Base-by-base conservation (phyloP, 2,888 invertebrate species). In the Drosophila yooni region DNA sequence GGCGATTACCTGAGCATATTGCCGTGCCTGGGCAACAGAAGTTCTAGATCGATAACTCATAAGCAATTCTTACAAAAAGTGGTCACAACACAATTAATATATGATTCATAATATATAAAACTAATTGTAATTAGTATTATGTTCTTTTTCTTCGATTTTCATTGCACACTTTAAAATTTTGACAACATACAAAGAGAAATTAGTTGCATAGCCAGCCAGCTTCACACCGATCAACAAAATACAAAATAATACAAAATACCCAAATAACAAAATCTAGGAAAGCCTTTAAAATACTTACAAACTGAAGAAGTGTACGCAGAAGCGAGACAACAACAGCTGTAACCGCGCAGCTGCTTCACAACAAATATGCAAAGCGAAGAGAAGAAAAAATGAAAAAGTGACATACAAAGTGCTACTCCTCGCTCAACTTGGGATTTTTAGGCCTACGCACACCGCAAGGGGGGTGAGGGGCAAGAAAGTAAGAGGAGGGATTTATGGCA, bases 291-390 rank as follows among this genome's bases (percentile, higher is more conserved):
- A 40, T 25, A 40, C 31, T 40, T 34, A 21, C 48, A 54, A 70
- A 69, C 40, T 60, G 63, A 72, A 79, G 62, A 62, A 68, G 72
- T 78, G 60, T 72, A 82, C 80, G 88, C 74, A 79, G 72, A 76
- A 84, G 82, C 75, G 85, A 85, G 84, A 85, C 84, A 84, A 67
- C 78, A 74, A 81, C 85, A 87, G 84, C 82, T 87, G 84, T 75
- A 72, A 48, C 50, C 75, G 72, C 77, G 86, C 83, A 82, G 86
- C 86, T 88, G 80, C 86, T 82, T 54, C 82, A 82, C 77, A 79
- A 82, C 70, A 82, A 74, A 81, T 79, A 74, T 70, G 69, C 64
- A 71, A 78, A 81, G 56, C 63, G 76, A 61, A 56, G 54, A 46
- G 58, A 53, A 72, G 69, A 66, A 81, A 72, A 77, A 82, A 77